Conservation (phyloP, 1,140 invertebrate species). For the Tribolium castaneum region DNA sequence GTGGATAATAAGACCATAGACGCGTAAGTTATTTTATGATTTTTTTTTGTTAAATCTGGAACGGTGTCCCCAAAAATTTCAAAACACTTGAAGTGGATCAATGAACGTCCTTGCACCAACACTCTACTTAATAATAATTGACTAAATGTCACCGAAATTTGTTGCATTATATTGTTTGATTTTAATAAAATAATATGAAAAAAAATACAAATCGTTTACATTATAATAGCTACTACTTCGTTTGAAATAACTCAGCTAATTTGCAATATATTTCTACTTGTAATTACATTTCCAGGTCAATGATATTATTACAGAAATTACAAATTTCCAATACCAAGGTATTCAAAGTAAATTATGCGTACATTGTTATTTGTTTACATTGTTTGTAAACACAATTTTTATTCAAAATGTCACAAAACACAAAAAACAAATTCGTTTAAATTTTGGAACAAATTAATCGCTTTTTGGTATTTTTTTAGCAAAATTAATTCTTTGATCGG, state of each 20-base stretch:
- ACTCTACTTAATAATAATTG: neutral
- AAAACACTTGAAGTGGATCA: neutral
- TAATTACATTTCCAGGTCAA: neutral
- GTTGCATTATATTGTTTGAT: no score
- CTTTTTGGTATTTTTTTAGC: no score
- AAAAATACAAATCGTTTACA: no score
- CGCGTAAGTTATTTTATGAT: neutral
- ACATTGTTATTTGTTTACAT: no score
- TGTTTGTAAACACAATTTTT: no score
- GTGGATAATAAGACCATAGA: neutral
- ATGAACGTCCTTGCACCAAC: neutral
- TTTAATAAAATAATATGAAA: no score
- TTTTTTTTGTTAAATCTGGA: neutral
- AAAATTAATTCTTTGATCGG: no score
- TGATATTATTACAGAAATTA: neutral
- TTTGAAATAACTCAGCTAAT: neutral
- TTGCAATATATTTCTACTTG: neutral
- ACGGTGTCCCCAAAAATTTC: neutral
- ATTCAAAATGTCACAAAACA: no score
- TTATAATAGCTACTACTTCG: neutral
- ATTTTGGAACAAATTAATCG: no score
- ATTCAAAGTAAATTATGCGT: no score
- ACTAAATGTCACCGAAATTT: neutral
- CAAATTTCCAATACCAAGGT: neutral
- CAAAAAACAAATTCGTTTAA: neutral